These are phyloP conservation scores for Zoroaster sp. DNA, from an alignment of 53 echinoderm and acorn worm species.

Conservation along the genomic window DNA sequence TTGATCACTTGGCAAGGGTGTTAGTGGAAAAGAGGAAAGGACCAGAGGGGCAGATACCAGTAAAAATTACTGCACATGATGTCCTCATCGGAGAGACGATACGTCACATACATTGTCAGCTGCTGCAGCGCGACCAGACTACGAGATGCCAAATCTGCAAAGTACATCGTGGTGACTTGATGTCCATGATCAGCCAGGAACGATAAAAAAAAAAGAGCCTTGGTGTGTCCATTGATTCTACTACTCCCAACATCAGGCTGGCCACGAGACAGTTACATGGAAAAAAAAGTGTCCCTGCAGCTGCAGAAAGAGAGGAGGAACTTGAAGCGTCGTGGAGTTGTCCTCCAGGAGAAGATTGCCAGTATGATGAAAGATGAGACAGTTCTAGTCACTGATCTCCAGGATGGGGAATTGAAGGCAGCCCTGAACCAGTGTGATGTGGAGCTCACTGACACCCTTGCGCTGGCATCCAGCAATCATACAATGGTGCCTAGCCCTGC, in stretches of 20 bases:
- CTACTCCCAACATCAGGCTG: neutral
- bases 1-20: no score
- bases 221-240: neutral
- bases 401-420: neutral
- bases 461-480: conserved; percentile 52
- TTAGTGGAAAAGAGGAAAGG: neutral
- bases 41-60: neutral
- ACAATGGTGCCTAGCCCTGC: conserved; percentile 12
- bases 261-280: neutral
- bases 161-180: neutral
- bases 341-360: neutral
- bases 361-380: neutral
- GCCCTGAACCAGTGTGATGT: neutral
- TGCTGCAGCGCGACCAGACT: neutral
- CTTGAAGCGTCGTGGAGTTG: neutral
- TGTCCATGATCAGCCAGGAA: neutral
- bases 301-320: neutral
- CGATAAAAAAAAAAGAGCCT: neutral
- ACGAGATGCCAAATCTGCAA: neutral
- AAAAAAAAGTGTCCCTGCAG: neutral
- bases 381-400: neutral
- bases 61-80: neutral
- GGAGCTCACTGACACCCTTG: neutral
- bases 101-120: neutral
- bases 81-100: neutral